Base-by-base conservation (phyloP, 1,140 invertebrate species). In the Cyphomyrmex costatus region DNA sequence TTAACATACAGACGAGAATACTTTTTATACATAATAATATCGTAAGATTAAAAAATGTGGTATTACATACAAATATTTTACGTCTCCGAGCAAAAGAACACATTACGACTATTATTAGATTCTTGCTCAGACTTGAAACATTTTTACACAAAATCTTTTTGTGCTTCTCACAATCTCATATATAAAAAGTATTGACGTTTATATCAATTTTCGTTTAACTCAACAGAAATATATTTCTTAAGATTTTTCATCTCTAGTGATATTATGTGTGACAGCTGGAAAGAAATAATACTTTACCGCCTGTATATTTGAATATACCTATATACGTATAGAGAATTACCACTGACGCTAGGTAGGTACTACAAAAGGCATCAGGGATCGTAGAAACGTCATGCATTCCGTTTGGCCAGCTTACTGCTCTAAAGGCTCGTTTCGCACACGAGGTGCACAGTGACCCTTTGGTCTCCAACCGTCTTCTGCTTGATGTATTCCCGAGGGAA, bases 341-440 rank as follows among this genome's bases (percentile, higher is more conserved):
- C 53, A 83, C 24, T 83, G 78, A 71, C 78, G 68, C 27, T 74
- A 42, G 68, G 30, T 58, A 73, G 36, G 36, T 42, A n/a, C 53
- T 42, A 61, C 79, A 83, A 83, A 83, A 83, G 79, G 79, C 53
- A 83, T 83, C 79, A 83, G 49, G 79, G 79, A 83, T 83, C 68
- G 68, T 73, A 33, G 79, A 83, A 83, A 83, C 79, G 79, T 83
- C 79, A 74, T 83, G 68, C 79, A 74, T 83, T 83, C 79, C 79
- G 68, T 83, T 83, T 60, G 79, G 68, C n/a, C 79, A 36, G 70
- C 68, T 74, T 83, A 60, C 53, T 30, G 7, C 46, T 60, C 79
- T 27, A 83, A 83, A 83, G 79, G 79, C 68, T 83, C 79, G 76
- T 86, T 86, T 80, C 24, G 77, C 42, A 46, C 84, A 66, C 33